Conservation (phyloP, 1,140 invertebrate genomes). For the Anastatus disparis region DNA sequence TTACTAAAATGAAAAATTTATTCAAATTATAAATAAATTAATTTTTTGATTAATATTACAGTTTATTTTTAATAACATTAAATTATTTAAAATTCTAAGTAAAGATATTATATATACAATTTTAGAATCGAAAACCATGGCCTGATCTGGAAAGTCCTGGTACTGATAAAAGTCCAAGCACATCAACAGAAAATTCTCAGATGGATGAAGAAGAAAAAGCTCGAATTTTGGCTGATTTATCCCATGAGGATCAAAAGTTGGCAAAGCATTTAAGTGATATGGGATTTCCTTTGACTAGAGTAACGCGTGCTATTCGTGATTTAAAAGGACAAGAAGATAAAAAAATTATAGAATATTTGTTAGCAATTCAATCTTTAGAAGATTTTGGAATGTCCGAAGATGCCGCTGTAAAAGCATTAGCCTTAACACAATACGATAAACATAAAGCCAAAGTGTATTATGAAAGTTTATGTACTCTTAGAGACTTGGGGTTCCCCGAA, state of each 20-base stretch:
- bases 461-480: constrained; percentile 73
- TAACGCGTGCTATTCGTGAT: constrained; percentile 77
- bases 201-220: constrained; percentile 44
- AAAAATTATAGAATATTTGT: constrained; percentile 73
- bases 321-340: constrained; percentile 82
- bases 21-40: no score
- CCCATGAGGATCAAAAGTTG: constrained; percentile 71
- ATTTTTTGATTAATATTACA: no score
- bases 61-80: no score
- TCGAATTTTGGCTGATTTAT: constrained; percentile 52
- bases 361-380: constrained; percentile 69
- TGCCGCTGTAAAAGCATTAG: constrained; percentile 68
- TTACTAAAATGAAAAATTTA: neutral
- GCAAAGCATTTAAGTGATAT: constrained; percentile 80
- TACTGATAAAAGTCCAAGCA: constrained; percentile 43
- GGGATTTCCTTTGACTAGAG: constrained; percentile 85
- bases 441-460: constrained; percentile 68
- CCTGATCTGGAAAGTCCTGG: constrained; percentile 53
- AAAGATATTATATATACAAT: neutral
- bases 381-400: constrained; percentile 77
- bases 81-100: no score
- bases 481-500: constrained; percentile 86
- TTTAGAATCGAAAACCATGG: constrained; percentile 63
- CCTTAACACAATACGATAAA: constrained; percentile 64
- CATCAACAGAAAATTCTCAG: constrained; percentile 14